Base-by-base conservation (phyloP, 2,888 invertebrate genomes). In the Drosophila atripex region DNA sequence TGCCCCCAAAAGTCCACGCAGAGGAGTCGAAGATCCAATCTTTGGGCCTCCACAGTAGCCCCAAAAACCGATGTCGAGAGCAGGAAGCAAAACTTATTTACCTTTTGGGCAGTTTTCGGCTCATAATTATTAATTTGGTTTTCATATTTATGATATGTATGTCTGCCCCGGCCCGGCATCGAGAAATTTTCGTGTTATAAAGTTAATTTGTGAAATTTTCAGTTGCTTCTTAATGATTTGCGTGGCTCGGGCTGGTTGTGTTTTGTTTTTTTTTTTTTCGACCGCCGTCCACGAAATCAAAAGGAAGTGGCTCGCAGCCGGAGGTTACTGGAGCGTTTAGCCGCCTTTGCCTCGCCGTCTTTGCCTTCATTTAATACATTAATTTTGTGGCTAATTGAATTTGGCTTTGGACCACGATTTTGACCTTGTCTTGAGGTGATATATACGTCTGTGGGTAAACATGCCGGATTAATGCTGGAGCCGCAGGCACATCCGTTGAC, bases 131-230 rank as follows among this genome's bases (percentile, higher is more conserved):
- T 73, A 77, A 86, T 84, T 55, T 82, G 64, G 68, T 23, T 23
- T 18, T n/a, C 41, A 25, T 55, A 32, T 66, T 39, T 55, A 32
- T 54, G 46, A 63, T 53, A 28, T n/a, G 32, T n/a, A 28, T 18
- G 43, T 18, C 43, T 18, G 18, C 64, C 51, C 65, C 56, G 54
- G 55, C n/a, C 66, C 54, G 73, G 76, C 84, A 74, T 83, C 82
- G 82, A 88, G 82, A 82, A 88, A 82, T 82, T 88, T 88, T 86
- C 87, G 72, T 77, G 89, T 80, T 85, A 87, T 77, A 87, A 87
- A 89, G 76, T 82, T 80, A 89, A 89, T 87, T 88, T 87, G 87
- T 89, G 89, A 89, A 89, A 89, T 87, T 86, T 83, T 86, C 52
- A 54, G 64, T 73, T 71, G 54, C 71, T 86, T 86, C 84, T 80